phyloP scores from a whole-genome alignment of 1,140 invertebrate genomes.

The Maniola jurtina region DNA sequence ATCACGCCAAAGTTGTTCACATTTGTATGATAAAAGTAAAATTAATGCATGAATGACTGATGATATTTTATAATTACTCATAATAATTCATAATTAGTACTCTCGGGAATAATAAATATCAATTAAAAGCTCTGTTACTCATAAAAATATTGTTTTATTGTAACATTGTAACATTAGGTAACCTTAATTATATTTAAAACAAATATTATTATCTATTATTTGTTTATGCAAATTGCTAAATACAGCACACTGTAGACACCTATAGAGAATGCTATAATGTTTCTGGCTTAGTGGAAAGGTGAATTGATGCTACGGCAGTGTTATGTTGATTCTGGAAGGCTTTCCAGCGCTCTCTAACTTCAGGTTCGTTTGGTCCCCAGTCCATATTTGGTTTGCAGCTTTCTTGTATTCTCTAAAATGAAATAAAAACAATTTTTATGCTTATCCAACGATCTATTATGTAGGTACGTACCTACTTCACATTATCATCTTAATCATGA shows the following conservation, averaged over 20 bases:
- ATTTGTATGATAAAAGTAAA: not conserved
- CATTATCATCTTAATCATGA: too few relatives aligned
- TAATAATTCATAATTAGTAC: not conserved
- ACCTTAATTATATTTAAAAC: too few relatives aligned
- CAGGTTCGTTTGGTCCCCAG: slow-evolving; percentile 59
- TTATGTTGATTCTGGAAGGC: slow-evolving; percentile 20
- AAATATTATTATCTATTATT: too few relatives aligned
- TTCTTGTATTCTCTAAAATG: slow-evolving; percentile 49
- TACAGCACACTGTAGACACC: too few relatives aligned
- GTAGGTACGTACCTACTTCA: too few relatives aligned
- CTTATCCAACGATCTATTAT: too few relatives aligned
- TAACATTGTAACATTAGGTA: not conserved
- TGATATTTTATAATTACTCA: not conserved
- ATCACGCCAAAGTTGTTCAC: not conserved
- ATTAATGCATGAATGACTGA: not conserved
- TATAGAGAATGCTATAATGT: not conserved
- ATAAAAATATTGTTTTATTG: not conserved
- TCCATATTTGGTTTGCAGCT: slow-evolving; percentile 45
- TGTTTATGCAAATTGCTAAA: not conserved
- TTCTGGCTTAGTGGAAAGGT: not conserved
- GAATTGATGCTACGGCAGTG: not conserved
- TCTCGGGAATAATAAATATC: not conserved
- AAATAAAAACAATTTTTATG: not conserved
- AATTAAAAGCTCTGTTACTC: not conserved
- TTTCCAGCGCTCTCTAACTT: slow-evolving; percentile 49